Evolutionary conservation across 2,888 invertebrate species (phyloP), one percentile per base, ranked within the genome.

Genomic region (Tridacna gigas): DNA sequence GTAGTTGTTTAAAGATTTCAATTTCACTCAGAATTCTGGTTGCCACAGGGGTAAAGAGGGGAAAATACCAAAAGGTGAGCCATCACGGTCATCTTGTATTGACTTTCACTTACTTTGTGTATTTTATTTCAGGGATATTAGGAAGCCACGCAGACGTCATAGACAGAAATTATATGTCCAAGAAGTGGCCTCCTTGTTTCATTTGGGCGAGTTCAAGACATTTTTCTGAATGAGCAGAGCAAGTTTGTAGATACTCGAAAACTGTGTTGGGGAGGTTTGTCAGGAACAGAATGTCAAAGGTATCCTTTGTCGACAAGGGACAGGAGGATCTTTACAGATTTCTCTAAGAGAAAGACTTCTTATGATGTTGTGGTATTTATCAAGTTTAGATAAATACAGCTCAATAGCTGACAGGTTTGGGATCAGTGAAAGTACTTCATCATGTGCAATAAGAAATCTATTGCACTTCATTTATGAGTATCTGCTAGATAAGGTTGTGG

Each of bases 391-490:
- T 56, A 80, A 60, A 25, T 69, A 67, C 69, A 48, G 61, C 18
- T 67, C 69, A 0, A 80, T 80, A 63, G 76, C 76, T 56, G 80
- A 80, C 51, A 61, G 37, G 60, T 80, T 80, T 76, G 80, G 80
- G 22, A 60, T 80, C 18, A 81, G 77, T 22, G 81, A 81, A 63
- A 47, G 22, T 37, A 77, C 81, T 25, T 61, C 81, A 28, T 81
- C 47, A 13, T 81, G 48, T 77, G 80, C 77, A 26, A 77, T 80
- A 22, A 37, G 77, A 60, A 81, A 61, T 65, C 18, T 77, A 22
- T 37, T 76, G 28, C 28, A 45, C 61, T 81, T 81, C 48, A 74
- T 77, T 45, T n/a, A 77, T 18, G 73, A 82, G 18, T 56, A 82
- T 45, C 37, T 82, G 56, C n/a, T 66, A 5, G 47, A 61, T 51